Evolutionary conservation across 2,797 vertebrate genomes (phyloP), one percentile per base, ranked within the genome.

Genomic region (Clarias pachynema): DNA sequence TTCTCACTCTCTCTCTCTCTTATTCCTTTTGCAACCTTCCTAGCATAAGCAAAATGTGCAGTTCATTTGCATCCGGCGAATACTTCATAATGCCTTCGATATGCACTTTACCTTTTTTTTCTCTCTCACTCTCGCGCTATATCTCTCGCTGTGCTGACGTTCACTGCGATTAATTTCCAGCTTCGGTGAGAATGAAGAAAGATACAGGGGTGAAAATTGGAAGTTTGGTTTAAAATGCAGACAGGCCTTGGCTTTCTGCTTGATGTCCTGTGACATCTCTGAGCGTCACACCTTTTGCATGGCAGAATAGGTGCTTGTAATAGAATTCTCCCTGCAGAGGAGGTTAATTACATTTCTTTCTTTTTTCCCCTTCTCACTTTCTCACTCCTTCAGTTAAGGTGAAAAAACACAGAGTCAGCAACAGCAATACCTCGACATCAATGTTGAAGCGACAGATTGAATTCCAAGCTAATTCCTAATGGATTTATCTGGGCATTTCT

Each of bases 201-300:
- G 92, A 94, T 95, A 94, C 92, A 90, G 87, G 91, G 84, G 84
- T 91, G 90, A 82, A 91, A 93, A 94, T 93, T 93, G 92, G 91
- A 96, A 95, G 93, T 96, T 96, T 95, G 93, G 94, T 97, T 97
- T 97, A 96, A 97, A 97, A 97, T 96, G 95, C 96, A 97, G 96
- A 96, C 95, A 95, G 95, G 95, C 94, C 94, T 95, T 86, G 93
- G 89, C 93, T 97, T 97, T 97, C 96, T 97, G 97, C 97, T 98
- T 93, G 95, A 95, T 93, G 93, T 96, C 94, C 96, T 96, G 95
- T 97, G 97, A 98, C 96, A 96, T 97, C 96, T 97, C 95, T 92
- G 94, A 93, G 93, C 96, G 95, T 94, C 95, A 93, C 96, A 96
- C 95, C 82, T 84, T 97, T 97, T 97, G 96, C 96, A 97, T 96